phyloP scores from a whole-genome alignment of 2,888 invertebrate species.

The Synergus gifuensis region DNA sequence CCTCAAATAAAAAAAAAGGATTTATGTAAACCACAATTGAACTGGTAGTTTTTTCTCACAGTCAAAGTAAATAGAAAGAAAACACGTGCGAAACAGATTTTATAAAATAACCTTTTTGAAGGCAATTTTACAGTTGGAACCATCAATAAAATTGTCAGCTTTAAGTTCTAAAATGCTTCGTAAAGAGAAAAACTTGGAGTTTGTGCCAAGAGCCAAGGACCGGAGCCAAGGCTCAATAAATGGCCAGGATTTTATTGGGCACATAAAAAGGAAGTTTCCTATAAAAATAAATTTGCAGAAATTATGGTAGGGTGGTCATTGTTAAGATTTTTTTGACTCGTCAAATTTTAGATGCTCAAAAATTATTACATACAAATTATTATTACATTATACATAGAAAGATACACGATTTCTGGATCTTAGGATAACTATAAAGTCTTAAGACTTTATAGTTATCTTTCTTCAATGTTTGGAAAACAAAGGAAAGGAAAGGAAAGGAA shows the following conservation, averaged over 20 bases:
- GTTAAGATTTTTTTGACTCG: not conserved
- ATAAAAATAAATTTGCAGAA: slow-evolving; percentile 20
- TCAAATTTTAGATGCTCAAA: not conserved
- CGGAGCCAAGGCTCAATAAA: slow-evolving; percentile 30
- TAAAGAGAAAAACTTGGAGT: slow-evolving; percentile 11
- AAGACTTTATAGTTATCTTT: no score
- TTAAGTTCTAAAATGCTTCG: not conserved
- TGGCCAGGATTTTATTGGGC: slow-evolving; percentile 28
- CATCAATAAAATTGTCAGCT: slow-evolving; percentile 17
- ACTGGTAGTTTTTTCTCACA: not conserved
- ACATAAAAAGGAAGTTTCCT: slow-evolving; percentile 31
- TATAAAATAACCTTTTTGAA: not conserved
- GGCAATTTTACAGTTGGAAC: slow-evolving; percentile 9
- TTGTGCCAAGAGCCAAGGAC: slow-evolving; percentile 22
- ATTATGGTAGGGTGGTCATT: not conserved
- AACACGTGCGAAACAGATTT: not conserved
- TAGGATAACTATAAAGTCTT: no score
- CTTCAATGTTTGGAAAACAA: no score
- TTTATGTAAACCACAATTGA: not conserved
- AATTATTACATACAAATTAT: not conserved
- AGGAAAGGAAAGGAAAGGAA: no score
- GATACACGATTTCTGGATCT: no score
- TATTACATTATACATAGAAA: no score
- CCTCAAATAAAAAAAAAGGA: not conserved
- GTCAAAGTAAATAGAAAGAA: not conserved